phyloP scores from a whole-genome alignment of 1,140 invertebrate species.

The Hylaeus volcanicus region DNA sequence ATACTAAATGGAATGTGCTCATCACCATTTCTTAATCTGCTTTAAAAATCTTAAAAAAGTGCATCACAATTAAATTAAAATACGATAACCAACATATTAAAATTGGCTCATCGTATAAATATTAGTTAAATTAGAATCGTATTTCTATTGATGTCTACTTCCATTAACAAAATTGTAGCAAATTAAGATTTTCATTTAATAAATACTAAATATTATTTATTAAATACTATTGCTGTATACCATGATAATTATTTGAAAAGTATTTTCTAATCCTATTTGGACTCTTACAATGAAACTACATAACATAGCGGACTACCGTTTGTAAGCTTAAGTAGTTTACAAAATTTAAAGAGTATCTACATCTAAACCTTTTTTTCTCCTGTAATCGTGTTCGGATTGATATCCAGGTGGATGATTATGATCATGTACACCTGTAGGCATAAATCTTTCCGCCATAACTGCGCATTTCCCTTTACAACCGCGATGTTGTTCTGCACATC shows the following conservation, averaged over 20 bases:
- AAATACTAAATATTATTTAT: conserved; percentile 22
- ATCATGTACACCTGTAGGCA: conserved; percentile 69
- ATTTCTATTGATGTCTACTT: neutral
- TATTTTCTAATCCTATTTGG: conserved; percentile 2
- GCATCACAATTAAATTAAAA: conserved; percentile 42
- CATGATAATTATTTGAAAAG: conserved; percentile 4
- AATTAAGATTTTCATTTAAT: conserved; percentile 20
- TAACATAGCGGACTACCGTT: conserved; percentile 18
- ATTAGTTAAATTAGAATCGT: conserved; percentile 1
- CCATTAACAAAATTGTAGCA: neutral
- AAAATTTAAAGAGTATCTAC: conserved; percentile 36
- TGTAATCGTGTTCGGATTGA: conserved; percentile 67
- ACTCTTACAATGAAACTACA: neutral
- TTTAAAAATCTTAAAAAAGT: conserved; percentile 10
- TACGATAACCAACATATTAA: neutral
- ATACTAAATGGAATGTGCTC: conserved; percentile 48
- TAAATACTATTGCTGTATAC: neutral
- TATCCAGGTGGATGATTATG: conserved; percentile 71
- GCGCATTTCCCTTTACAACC: conserved; percentile 72
- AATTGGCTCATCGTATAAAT: neutral
- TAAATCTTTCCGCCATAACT: conserved; percentile 70
- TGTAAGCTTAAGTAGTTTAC: neutral
- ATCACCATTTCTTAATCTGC: neutral
- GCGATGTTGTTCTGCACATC: conserved; percentile 70
- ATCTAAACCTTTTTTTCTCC: conserved; percentile 67